Percentiles rank a stretch among this genome's conserved stretches.
phyloP scores from a whole-genome alignment of 2,113 vertebrate species.

The Mohoua ochrocephala region DNA sequence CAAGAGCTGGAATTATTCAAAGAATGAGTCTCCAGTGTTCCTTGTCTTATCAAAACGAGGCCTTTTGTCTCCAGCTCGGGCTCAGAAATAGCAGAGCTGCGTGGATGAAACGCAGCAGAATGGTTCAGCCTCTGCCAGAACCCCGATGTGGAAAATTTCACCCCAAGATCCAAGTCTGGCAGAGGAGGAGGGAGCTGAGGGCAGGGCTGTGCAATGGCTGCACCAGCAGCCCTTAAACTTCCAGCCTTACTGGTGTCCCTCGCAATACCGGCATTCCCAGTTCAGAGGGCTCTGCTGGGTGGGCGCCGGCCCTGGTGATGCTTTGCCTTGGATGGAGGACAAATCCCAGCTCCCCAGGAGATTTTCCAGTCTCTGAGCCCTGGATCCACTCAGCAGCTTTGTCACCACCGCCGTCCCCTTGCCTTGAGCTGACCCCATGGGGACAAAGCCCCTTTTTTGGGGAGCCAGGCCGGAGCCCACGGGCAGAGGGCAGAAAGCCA shows the following conservation, averaged over 20 bases:
- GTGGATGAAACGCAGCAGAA: not conserved
- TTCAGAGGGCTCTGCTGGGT: not conserved
- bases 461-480: not conserved
- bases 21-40: not conserved
- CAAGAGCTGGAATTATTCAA: not conserved
- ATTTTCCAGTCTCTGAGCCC: not conserved
- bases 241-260: not conserved
- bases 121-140: not conserved
- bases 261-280: not conserved
- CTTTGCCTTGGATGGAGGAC: not conserved
- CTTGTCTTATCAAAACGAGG: not conserved
- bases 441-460: not conserved
- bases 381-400: not conserved
- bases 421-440: not conserved
- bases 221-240: not conserved
- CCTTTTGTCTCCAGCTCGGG: not conserved
- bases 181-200: not conserved
- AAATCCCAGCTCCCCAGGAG: not conserved
- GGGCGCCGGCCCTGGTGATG: not conserved
- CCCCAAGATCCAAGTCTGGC: not conserved
- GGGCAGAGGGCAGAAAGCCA: not conserved
- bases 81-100: not conserved
- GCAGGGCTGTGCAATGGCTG: not conserved
- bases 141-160: not conserved
- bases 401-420: fast-evolving